These are phyloP conservation scores for Gymnocephalus cernua DNA, from an alignment of 2,113 vertebrate species.

Conservation along the genomic window DNA sequence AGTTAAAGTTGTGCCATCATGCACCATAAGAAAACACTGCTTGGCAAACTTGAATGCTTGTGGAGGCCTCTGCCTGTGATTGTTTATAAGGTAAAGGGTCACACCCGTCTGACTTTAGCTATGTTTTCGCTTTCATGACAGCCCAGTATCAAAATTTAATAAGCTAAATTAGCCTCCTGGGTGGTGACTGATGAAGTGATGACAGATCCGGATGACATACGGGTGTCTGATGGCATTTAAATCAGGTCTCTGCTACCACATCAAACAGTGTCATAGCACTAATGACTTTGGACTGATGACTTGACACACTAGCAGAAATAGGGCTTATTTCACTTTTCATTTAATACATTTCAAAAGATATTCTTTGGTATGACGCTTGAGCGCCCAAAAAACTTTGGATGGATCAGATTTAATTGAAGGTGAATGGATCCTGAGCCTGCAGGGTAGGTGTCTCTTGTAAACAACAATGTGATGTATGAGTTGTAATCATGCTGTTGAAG, in stretches of 20 bases:
- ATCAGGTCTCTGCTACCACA: conserved; percentile 13
- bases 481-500: conserved; percentile 19
- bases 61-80: neutral
- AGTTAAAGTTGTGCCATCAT: conserved; percentile 6
- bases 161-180: conserved; percentile 39
- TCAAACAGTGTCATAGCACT: neutral
- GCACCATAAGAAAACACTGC: neutral
- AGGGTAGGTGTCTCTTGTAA: conserved; percentile 43
- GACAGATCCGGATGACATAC: conserved; percentile 26
- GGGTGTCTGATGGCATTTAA: conserved; percentile 28
- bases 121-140: neutral
- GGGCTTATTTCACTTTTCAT: neutral
- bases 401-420: conserved; percentile 25
- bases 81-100: neutral
- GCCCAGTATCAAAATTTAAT: neutral
- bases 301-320: neutral
- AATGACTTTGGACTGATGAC: neutral
- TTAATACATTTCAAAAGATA: conserved; percentile 1
- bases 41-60: neutral
- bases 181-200: conserved; percentile 34
- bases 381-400: neutral
- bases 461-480: conserved; percentile 41
- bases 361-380: conserved; percentile 7
- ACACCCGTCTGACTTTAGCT: neutral
- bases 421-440: conserved; percentile 1